Evolutionary conservation across 2,888 invertebrate genomes (phyloP).

Genomic region (Caenorhabditis sp.): DNA sequence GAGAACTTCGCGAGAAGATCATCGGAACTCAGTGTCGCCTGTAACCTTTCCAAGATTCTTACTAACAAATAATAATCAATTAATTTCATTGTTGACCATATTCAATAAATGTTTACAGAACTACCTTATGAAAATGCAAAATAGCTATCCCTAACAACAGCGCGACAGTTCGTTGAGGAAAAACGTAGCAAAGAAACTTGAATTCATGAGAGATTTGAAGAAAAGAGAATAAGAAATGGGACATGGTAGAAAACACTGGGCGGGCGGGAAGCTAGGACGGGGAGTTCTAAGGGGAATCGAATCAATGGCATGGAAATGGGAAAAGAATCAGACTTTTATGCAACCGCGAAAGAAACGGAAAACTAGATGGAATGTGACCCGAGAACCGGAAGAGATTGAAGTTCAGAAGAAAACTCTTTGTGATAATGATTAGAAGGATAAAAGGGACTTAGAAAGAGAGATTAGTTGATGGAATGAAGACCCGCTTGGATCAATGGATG

Average conservation of each 20-base stretch:
- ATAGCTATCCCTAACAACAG: constrained; percentile 55
- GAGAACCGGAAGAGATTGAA: constrained; percentile 56
- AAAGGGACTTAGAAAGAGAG: not conserved
- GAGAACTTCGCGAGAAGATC: constrained; percentile 68
- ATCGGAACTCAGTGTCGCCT: constrained; percentile 58
- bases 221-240: constrained; percentile 23
- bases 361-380: constrained; percentile 41
- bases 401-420: constrained; percentile 26
- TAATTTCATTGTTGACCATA: constrained; percentile 36
- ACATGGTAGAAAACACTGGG: constrained; percentile 29
- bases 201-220: constrained; percentile 1
- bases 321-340: constrained; percentile 7
- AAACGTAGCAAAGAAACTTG: constrained; percentile 22
- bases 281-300: not conserved
- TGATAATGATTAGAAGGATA: constrained; percentile 4
- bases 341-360: constrained; percentile 13
- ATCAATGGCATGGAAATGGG: not conserved
- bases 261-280: not conserved
- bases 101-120: constrained; percentile 61
- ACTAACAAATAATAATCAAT: constrained; percentile 30
- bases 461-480: constrained; percentile 62
- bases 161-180: constrained; percentile 12
- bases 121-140: constrained; percentile 28
- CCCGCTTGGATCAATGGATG: constrained; percentile 61
- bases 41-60: constrained; percentile 6